Base-by-base conservation (phyloP, 2,888 invertebrate species). In the Polylopha cassiicola region DNA sequence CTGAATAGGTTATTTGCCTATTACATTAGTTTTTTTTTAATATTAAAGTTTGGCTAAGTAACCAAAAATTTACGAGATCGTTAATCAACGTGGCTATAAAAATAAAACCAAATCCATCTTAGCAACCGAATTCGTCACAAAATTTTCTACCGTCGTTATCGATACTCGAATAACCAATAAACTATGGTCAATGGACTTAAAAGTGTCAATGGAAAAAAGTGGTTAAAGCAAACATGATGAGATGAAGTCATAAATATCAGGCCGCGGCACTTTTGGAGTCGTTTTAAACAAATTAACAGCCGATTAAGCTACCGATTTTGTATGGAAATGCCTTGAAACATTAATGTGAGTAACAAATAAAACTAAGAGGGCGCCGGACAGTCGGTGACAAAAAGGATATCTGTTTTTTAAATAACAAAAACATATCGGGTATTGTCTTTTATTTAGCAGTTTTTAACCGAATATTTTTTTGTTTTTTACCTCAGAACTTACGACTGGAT, bases 271-370 rank as follows among this genome's bases (percentile, higher is more conserved):
- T 74, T 78, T 80, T 75, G 62, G 66, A 63, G 64, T 67, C 65
- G 58, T 60, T 64, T 74, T 63, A 79, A 81, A 85, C 85, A 85
- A 85, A 84, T 85, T 84, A 84, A 84, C 80, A 64, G 71, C 43
- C 74, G 76, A 84, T 84, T 82, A 80, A 73, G 84, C 85, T 85
- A 82, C 85, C 64, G 84, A 81, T 81, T 78, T 62, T 61, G 69
- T 65, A 70, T 65, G 65, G 63, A 67, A 72, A 67, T 66, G 61
- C 63, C 57, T 58, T 64, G 65, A 60, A 60, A 59, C 72, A 64
- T 73, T 78, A 79, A 79, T 77, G 80, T 70, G 61, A 55, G 48
- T 61, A 72, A 77, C 75, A 73, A 77, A 78, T 73, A 73, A 71
- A 61, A 58, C 53, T 55, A 77, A 75, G 76, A 72, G 58, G 51